phyloP scores from a whole-genome alignment of 2,888 invertebrate genomes.

The Tetanocera ferruginea region DNA sequence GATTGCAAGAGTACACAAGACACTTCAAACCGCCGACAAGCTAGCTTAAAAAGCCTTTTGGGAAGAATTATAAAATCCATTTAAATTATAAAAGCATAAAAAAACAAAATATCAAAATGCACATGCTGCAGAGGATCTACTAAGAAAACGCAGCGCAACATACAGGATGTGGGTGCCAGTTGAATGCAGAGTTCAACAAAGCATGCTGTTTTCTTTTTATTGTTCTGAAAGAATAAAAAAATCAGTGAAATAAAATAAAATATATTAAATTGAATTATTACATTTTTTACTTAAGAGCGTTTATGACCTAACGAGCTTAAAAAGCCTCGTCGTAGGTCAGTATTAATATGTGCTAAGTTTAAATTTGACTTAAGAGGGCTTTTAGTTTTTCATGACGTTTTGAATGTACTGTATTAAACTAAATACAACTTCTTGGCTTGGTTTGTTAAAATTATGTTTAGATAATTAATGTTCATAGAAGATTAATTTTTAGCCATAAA shows the following conservation, averaged over 20 bases:
- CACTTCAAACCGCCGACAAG: neutral
- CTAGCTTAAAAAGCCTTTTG: constrained; percentile 5
- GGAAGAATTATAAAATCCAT: constrained; percentile 24
- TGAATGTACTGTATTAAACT: no score
- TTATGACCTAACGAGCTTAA: no score
- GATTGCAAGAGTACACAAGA: neutral
- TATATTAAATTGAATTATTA: no score
- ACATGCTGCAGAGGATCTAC: neutral
- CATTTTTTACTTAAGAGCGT: no score
- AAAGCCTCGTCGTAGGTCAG: no score
- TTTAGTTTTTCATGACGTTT: no score
- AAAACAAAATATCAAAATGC: neutral
- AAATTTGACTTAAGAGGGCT: no score
- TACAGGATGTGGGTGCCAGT: constrained; percentile 10
- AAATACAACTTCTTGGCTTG: no score
- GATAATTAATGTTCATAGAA: no score
- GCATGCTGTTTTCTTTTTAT: neutral
- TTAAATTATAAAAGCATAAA: constrained; percentile 26
- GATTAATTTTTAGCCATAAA: no score
- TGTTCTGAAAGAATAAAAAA: neutral
- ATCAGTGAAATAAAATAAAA: neutral
- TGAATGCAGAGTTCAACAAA: neutral
- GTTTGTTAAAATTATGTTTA: no score
- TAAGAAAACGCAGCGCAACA: neutral
- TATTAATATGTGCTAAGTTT: no score